Evolutionary conservation across 2,113 vertebrate genomes (phyloP).

Genomic region (Tragelaphus scriptus): DNA sequence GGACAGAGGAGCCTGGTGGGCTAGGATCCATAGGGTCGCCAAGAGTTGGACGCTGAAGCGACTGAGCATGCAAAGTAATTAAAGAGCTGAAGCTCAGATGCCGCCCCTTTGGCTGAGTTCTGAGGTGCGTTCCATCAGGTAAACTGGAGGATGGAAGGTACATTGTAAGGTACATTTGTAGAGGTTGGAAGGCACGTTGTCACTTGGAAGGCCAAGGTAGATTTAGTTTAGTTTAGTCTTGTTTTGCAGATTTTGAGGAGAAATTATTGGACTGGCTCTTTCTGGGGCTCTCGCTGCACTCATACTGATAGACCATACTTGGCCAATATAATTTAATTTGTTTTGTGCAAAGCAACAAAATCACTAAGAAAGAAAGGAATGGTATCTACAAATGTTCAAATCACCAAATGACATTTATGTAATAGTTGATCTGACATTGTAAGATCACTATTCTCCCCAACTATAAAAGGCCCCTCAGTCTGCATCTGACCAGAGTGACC

Average conservation of each 20-base stretch:
- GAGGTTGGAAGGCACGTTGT: neutral
- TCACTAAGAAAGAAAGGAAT: neutral
- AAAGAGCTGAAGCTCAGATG: neutral
- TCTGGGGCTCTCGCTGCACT: neutral
- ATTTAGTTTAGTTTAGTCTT: neutral
- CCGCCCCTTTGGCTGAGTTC: neutral
- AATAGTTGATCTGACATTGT: slow-evolving; percentile 1
- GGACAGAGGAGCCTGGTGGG: neutral
- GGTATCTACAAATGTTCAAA: neutral
- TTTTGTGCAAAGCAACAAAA: neutral
- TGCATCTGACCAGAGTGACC: slow-evolving; percentile 17
- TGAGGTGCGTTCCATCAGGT: neutral
- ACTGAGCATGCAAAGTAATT: neutral
- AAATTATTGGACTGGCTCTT: neutral
- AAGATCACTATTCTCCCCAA: neutral
- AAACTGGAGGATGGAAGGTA: neutral
- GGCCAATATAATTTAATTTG: neutral
- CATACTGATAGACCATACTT: neutral
- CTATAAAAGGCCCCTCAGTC: slow-evolving; percentile 30
- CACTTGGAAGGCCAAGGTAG: neutral
- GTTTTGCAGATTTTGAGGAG: neutral
- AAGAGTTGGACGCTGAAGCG: neutral
- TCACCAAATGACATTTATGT: neutral
- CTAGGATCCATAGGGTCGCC: neutral
- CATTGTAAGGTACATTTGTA: neutral